Conservation (phyloP, 2,113 vertebrate species). For the Chionomys nivalis region DNA sequence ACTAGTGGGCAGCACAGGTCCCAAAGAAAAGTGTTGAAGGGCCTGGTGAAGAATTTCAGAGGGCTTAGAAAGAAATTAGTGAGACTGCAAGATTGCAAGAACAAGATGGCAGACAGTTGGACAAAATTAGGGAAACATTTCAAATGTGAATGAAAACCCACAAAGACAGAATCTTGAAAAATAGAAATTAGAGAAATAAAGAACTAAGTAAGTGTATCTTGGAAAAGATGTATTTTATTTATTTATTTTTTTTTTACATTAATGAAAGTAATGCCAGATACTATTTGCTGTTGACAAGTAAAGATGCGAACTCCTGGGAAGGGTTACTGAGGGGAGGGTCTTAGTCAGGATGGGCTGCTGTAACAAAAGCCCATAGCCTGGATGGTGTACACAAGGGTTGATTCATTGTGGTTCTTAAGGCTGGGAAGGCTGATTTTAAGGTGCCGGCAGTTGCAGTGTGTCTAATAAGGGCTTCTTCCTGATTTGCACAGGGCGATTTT, state of each 20-base stretch:
- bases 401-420: neutral
- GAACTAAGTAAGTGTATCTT: neutral
- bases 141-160: neutral
- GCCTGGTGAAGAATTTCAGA: neutral
- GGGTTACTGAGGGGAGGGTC: neutral
- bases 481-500: neutral
- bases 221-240: neutral
- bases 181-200: neutral
- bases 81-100: neutral
- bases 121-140: neutral
- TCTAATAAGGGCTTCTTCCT: neutral
- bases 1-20: neutral
- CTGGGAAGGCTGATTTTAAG: neutral
- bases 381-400: neutral
- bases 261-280: neutral
- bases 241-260: neutral
- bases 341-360: neutral
- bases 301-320: neutral
- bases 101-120: neutral
- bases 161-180: neutral
- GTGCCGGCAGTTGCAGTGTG: neutral
- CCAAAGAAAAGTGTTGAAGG: neutral
- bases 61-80: neutral
- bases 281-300: neutral
- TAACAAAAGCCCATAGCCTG: neutral